A percentile compares a stretch with the other conserved stretches of the same genome.
These are phyloP conservation scores for Muscicapa adusta DNA, from an alignment of 2,113 vertebrate species.

Conservation along the genomic window DNA sequence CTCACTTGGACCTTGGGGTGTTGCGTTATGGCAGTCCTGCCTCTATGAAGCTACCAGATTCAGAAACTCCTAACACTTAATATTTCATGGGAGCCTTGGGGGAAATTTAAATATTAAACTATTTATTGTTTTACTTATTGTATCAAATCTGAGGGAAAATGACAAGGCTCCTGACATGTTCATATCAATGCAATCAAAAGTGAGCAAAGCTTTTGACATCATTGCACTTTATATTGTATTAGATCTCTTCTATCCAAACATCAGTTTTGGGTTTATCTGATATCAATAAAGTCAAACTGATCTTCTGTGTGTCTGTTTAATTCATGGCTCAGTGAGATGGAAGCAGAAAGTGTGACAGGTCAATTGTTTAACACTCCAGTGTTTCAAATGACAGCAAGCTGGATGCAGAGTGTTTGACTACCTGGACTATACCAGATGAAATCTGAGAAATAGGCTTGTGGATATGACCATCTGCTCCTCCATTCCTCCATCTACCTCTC, in stretches of 20 bases:
- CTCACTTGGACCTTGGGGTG: neutral
- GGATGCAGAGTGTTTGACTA: neutral
- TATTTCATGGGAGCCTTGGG: neutral
- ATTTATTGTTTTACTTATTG: neutral
- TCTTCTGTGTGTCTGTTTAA: neutral
- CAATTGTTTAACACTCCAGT: neutral
- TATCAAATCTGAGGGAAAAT: neutral
- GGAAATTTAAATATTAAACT: neutral
- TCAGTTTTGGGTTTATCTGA: neutral
- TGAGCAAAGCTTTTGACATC: neutral
- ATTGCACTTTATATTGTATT: neutral
- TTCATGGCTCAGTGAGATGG: neutral
- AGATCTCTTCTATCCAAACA: neutral
- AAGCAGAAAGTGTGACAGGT: neutral
- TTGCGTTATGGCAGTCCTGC: rapidly evolving
- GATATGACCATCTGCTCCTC: neutral
- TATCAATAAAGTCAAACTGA: neutral
- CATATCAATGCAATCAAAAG: neutral
- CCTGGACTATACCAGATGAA: neutral
- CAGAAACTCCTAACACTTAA: neutral
- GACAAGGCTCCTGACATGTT: neutral
- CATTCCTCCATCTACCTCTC: neutral
- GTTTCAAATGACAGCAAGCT: neutral
- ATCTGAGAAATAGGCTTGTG: neutral
- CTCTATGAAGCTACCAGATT: neutral